Evolutionary conservation across 2,797 vertebrate genomes (phyloP).

Genomic region (Rhincodon typus): DNA sequence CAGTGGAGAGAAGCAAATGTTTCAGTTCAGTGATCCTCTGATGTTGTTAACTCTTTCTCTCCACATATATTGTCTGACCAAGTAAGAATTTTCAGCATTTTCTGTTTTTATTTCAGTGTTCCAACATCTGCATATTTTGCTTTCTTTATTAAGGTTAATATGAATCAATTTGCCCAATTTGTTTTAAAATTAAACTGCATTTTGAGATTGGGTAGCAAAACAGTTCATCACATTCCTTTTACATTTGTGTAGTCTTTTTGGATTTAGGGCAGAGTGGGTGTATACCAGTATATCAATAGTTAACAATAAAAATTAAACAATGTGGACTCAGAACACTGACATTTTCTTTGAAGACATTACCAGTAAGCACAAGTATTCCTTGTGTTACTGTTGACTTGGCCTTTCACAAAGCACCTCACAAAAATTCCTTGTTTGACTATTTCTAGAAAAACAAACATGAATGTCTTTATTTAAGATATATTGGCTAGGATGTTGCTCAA

Average conservation of each 20-base stretch:
- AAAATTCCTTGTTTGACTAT: background rate
- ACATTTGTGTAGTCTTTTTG: background rate
- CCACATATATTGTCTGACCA: background rate
- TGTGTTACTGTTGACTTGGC: background rate
- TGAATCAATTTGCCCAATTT: background rate
- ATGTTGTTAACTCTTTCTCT: too few species aligned
- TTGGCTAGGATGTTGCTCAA: background rate
- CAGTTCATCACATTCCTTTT: background rate
- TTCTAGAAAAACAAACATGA: background rate
- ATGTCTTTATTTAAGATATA: background rate
- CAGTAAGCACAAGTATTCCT: background rate
- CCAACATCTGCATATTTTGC: too few species aligned
- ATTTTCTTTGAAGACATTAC: background rate
- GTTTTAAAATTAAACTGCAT: background rate
- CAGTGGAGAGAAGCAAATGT: background rate
- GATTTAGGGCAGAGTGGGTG: background rate
- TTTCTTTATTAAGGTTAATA: too few species aligned
- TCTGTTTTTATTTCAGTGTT: background rate
- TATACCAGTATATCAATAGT: background rate
- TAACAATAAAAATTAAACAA: background rate
- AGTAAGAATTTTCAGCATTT: background rate
- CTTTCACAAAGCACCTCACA: background rate
- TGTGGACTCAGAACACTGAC: background rate
- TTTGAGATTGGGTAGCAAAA: background rate
- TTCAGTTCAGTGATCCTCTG: background rate